Conservation (phyloP, 2,113 vertebrate species). For the Hemibates koningsi region DNA sequence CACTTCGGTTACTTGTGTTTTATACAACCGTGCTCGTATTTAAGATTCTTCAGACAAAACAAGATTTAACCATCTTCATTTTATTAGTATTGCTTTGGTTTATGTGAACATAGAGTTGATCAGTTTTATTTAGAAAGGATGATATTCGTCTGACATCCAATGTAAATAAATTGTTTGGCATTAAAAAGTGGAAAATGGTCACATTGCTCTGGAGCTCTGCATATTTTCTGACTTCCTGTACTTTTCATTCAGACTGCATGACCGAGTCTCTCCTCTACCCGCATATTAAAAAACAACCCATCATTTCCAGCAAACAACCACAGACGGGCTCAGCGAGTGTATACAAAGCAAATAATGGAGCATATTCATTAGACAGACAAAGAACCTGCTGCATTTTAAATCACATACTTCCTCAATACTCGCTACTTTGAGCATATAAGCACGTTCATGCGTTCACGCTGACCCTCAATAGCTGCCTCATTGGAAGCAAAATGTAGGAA, state of each 20-base stretch:
- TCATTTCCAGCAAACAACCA: not conserved
- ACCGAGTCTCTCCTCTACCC: not conserved
- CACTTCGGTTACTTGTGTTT: not conserved
- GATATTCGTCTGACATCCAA: rapidly evolving
- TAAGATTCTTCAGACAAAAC: not conserved
- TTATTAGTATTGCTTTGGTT: not conserved
- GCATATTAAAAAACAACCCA: not conserved
- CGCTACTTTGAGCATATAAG: not conserved
- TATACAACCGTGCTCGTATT: rapidly evolving
- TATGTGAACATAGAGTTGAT: not conserved
- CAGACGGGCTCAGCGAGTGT: not conserved
- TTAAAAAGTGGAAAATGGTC: not conserved
- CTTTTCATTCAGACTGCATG: not conserved
- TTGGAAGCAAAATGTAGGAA: not conserved
- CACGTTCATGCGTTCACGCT: rapidly evolving
- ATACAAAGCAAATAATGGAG: not conserved
- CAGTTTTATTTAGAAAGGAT: rapidly evolving
- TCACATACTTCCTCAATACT: not conserved
- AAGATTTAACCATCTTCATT: not conserved
- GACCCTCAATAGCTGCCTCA: not conserved
- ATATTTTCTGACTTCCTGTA: not conserved
- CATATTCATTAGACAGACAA: not conserved
- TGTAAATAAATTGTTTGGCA: not conserved
- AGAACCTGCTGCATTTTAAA: not conserved
- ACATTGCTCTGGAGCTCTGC: rapidly evolving